Base-by-base conservation (phyloP, 2,888 invertebrate species). In the Aspidiotus rigidus region DNA sequence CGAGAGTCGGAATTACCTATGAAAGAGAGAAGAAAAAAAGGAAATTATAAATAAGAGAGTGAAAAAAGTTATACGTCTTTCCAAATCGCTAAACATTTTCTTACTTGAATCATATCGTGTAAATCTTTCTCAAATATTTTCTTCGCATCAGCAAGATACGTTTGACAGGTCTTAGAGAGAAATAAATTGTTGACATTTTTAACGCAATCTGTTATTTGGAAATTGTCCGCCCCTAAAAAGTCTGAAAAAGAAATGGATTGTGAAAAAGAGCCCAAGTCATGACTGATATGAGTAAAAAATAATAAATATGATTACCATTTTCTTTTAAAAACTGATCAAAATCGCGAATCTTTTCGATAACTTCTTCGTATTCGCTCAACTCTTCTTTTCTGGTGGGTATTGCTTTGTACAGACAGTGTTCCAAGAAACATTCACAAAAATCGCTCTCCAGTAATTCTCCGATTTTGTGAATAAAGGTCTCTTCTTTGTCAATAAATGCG, bases 331-430 rank as follows among this genome's bases (percentile, higher is more conserved):
- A 62, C 9, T 56, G 44, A 63, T 69, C 62, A 15, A 69, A 86
- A 62, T 82, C 78, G 71, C 83, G 78, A 53, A 88, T 86, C 74
- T 85, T 84, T 5, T 81, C 77, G 28, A 86, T 84, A 1, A 90
- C 81, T 39, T 79, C 79, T 6, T 80, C 79, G 73, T 88, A 92
- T 83, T 71, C 90, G 79, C 72, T 15, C 6, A 62, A 41, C 42
- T 88, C 89, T 69, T 84, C 84, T 73, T 84, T 85, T 63, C 84
- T 88, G 72, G 85, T 85, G 0, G 93, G 93, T 75, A 93, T 85
- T 0, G 89, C 87, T 72, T 85, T 81, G 62, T 85, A 81, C 9
- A 93, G 81, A 75, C 91, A 92, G 74, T 89, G 84, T 72, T 86
- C 83, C 5, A 89, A 84, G 53, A 93, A 78, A 16, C 83, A 76